Percentiles rank a stretch among this genome's conserved stretches.
Conservation (phyloP, 2,113 vertebrate species). For the Orthonyx spaldingii region DNA sequence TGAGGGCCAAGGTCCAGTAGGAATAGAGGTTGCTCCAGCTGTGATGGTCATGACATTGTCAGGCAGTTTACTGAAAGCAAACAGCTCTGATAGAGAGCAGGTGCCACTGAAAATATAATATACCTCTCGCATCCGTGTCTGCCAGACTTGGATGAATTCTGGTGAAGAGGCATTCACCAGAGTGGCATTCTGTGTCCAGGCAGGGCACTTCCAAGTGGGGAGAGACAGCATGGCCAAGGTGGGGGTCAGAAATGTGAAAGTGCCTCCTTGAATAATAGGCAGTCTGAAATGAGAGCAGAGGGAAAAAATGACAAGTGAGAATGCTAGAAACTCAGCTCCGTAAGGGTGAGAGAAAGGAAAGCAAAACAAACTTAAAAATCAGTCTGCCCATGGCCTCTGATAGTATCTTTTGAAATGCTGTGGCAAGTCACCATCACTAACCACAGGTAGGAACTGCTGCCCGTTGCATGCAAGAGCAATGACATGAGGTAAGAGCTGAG, state of each 20-base stretch:
- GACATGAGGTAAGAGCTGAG: not conserved
- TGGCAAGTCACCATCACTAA: not conserved
- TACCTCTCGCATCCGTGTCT: slow-evolving; percentile 90
- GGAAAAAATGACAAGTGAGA: not conserved
- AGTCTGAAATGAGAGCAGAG: slow-evolving; percentile 71
- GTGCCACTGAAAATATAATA: not conserved
- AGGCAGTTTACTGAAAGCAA: not conserved
- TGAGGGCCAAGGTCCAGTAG: not conserved
- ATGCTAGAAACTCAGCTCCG: not conserved
- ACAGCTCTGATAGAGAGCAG: not conserved
- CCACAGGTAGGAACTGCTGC: not conserved
- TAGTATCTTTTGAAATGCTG: not conserved
- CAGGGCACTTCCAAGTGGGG: slow-evolving; percentile 88
- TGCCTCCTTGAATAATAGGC: slow-evolving; percentile 94
- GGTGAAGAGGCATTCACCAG: slow-evolving; percentile 83
- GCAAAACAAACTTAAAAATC: not conserved
- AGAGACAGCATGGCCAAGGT: slow-evolving; percentile 92
- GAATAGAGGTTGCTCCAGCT: not conserved
- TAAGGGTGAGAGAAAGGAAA: not conserved
- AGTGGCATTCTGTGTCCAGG: slow-evolving; percentile 87
- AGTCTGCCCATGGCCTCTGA: not conserved
- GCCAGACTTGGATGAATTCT: slow-evolving; percentile 86
- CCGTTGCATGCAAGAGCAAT: not conserved
- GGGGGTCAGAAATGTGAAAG: slow-evolving; percentile 86
- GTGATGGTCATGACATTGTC: not conserved